Conservation (phyloP, 2,888 invertebrate genomes). For the Cephus rjabovi region DNA sequence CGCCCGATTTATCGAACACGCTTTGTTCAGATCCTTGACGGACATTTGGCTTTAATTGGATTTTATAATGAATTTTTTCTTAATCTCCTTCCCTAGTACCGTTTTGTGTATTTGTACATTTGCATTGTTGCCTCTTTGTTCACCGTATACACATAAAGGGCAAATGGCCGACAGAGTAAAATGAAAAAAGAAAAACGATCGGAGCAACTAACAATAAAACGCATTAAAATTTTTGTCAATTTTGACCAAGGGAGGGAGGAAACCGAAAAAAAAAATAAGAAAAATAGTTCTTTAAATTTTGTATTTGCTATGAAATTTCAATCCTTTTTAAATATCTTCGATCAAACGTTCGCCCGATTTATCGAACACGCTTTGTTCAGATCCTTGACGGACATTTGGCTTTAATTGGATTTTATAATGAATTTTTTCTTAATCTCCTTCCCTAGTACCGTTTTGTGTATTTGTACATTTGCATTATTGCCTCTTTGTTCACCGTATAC, state of each 20-base stretch:
- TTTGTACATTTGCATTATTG: background rate
- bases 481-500: background rate
- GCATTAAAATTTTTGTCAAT: too few species aligned
- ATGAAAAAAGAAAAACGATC: slow-evolving; percentile 19
- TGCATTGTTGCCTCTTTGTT: background rate
- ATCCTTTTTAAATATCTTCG: too few species aligned
- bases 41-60: background rate
- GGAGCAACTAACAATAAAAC: background rate
- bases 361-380: rapidly evolving
- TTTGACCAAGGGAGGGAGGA: too few species aligned
- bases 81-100: background rate
- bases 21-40: too few species aligned
- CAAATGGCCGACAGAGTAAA: slow-evolving; percentile 5
- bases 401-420: background rate
- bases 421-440: background rate
- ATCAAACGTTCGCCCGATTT: too few species aligned
- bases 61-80: background rate
- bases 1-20: too few species aligned
- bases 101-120: too few species aligned
- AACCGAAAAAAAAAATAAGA: too few species aligned
- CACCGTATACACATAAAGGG: background rate
- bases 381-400: too few species aligned
- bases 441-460: too few species aligned
- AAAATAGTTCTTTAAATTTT: too few species aligned
- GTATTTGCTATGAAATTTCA: too few species aligned